Percentiles rank a stretch among this genome's conserved stretches.
These are phyloP conservation scores for Hemaris fuciformis DNA, from an alignment of 2,888 invertebrate genomes.

Conservation along the genomic window DNA sequence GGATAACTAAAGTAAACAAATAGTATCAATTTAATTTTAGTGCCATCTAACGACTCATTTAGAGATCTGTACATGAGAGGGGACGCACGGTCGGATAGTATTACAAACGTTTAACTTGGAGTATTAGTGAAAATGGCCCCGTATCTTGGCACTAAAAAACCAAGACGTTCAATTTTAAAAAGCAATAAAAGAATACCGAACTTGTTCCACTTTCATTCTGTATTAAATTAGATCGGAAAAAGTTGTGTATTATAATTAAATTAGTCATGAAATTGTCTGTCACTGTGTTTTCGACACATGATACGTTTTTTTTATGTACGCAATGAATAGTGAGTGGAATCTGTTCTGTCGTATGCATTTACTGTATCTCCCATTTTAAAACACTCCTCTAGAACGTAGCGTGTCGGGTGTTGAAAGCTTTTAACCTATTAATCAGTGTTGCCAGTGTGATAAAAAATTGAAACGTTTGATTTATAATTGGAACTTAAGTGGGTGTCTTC, in stretches of 20 bases:
- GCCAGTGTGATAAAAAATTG: conserved; percentile 41
- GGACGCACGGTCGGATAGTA: background rate
- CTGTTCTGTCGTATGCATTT: conserved; percentile 41
- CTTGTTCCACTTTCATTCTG: conserved; percentile 33
- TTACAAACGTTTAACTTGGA: conserved; percentile 6
- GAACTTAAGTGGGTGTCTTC: background rate
- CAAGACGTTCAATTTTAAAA: conserved; percentile 36
- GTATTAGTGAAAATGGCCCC: conserved; percentile 9
- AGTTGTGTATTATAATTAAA: conserved; percentile 40
- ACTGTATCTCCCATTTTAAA: conserved; percentile 28
- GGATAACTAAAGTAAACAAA: conserved; percentile 11
- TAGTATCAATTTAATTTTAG: conserved; percentile 8
- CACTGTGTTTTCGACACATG: conserved; percentile 20
- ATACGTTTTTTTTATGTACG: conserved; percentile 21
- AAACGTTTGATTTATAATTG: conserved; percentile 35
- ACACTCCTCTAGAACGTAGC: conserved; percentile 35
- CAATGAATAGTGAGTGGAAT: conserved; percentile 28
- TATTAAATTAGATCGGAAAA: conserved; percentile 34
- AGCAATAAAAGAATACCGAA: conserved; percentile 33
- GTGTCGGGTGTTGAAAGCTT: conserved; percentile 47
- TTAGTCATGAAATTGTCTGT: conserved; percentile 49
- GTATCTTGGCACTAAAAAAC: conserved; percentile 30
- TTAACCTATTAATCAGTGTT: conserved; percentile 47
- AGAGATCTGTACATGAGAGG: background rate
- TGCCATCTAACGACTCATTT: conserved; percentile 11